Evolutionary conservation across 2,888 invertebrate species (phyloP), one percentile per base, ranked within the genome.

Genomic region (Galeopsomyia nigrocyanea): DNA sequence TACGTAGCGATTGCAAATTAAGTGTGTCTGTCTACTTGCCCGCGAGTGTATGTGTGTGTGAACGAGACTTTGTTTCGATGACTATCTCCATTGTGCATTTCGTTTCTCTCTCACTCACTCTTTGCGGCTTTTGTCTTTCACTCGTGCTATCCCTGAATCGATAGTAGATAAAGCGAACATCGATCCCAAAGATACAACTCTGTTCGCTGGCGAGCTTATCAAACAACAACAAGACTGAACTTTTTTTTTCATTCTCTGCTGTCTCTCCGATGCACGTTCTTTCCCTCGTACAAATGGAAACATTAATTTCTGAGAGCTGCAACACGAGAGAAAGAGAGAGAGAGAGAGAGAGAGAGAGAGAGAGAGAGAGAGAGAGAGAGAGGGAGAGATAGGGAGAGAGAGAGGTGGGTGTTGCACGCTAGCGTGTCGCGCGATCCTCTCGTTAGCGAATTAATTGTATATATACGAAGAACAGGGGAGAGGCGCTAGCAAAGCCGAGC

Each of bases 391-490:
- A n/a, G n/a, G 31, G 31, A 3, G 31, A 3, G 31, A 31, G 31
- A 31, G 31, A 31, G 31, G 31, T 7, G 7, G 31, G 31, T 31
- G 39, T 39, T 39, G 39, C 21, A 53, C 77, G 77, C 74, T 81
- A 81, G 82, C 81, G 80, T 79, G 78, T 77, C 80, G 77, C 78
- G 78, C 78, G 78, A 79, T 80, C 79, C 79, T 77, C 80, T 80
- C 79, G 78, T 82, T 82, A 80, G 79, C 77, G 78, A 79, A 81
- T 82, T 79, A 81, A 82, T 80, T 39, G 39, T 39, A 39, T 39
- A 39, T 39, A 39, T 39, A 39, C 13, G 39, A 39, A 13, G 39
- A 39, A 10, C 13, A 1, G 39, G 39, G 39, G 39, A 39, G 39
- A 39, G 39, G 39, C 39, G 39, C 39, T 39, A 39, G 39, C 10